Evolutionary conservation across 2,888 invertebrate species (phyloP).

Genomic region (Synergus japonicus): DNA sequence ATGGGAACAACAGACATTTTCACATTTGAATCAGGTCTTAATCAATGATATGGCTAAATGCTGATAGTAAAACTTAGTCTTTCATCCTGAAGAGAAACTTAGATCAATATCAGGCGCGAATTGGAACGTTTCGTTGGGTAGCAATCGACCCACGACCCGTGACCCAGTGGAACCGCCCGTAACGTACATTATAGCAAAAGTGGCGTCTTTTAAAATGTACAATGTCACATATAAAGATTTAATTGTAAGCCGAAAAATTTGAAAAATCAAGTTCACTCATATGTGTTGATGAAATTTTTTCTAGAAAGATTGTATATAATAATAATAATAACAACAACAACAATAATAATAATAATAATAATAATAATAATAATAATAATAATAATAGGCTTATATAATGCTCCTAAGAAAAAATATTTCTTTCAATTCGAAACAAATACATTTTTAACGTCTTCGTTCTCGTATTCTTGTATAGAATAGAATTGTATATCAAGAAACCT

Average conservation of each 20-base stretch:
- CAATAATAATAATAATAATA: no score
- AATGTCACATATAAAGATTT: not conserved
- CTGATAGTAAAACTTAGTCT: not conserved
- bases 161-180: slow-evolving; percentile 76
- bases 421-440: not conserved
- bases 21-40: no score
- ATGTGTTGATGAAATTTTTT: no score
- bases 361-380: no score
- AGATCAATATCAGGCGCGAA: slow-evolving; percentile 74
- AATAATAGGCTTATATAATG: no score
- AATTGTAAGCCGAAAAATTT: not conserved
- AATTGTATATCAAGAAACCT: not conserved
- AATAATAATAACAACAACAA: no score
- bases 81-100: slow-evolving; percentile 56
- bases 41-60: not conserved
- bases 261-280: no score
- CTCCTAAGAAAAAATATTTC: not conserved
- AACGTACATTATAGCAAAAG: slow-evolving; percentile 45
- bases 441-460: not conserved
- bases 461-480: not conserved
- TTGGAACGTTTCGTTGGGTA: slow-evolving; percentile 73
- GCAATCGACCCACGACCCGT: slow-evolving; percentile 75
- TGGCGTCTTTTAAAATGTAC: slow-evolving; percentile 7
- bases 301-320: no score
- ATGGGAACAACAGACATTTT: no score